Evolutionary conservation across 2,888 invertebrate genomes (phyloP).

Genomic region (Lypha dubia): DNA sequence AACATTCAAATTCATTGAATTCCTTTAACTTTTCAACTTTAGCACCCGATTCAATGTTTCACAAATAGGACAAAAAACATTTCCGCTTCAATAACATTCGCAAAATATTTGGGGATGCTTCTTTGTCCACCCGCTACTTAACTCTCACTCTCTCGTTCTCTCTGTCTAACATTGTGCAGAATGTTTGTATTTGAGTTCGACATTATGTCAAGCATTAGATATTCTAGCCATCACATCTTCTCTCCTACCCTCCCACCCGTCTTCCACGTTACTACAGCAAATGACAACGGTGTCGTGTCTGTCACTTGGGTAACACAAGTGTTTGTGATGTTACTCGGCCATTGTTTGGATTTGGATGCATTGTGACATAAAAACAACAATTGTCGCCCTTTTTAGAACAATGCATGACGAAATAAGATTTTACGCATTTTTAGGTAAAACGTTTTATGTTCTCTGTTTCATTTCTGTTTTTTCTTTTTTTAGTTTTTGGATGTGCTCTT

Average conservation of each 20-base stretch:
- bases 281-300: constrained; percentile 4
- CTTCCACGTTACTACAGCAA: constrained; percentile 22
- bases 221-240: constrained; percentile 18
- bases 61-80: constrained; percentile 25
- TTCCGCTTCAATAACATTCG: constrained; percentile 58
- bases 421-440: constrained; percentile 79
- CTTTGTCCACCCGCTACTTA: neutral
- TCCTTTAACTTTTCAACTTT: constrained; percentile 70
- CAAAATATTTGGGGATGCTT: constrained; percentile 58
- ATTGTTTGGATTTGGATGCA: constrained; percentile 63
- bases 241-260: neutral
- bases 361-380: constrained; percentile 70
- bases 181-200: constrained; percentile 39
- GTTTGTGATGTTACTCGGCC: constrained; percentile 68
- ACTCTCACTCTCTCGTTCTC: too few species aligned
- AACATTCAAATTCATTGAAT: constrained; percentile 69
- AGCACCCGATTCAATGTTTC: constrained; percentile 56
- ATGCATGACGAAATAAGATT: constrained; percentile 82
- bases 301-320: constrained; percentile 68
- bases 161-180: constrained; percentile 11
- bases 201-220: constrained; percentile 60
- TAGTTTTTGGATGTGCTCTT: constrained; percentile 2
- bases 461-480: constrained; percentile 14
- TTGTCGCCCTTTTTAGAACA: constrained; percentile 79
- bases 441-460: constrained; percentile 62